Base-by-base conservation (phyloP, 2,113 vertebrate genomes). In the Chaetodon trifascialis region DNA sequence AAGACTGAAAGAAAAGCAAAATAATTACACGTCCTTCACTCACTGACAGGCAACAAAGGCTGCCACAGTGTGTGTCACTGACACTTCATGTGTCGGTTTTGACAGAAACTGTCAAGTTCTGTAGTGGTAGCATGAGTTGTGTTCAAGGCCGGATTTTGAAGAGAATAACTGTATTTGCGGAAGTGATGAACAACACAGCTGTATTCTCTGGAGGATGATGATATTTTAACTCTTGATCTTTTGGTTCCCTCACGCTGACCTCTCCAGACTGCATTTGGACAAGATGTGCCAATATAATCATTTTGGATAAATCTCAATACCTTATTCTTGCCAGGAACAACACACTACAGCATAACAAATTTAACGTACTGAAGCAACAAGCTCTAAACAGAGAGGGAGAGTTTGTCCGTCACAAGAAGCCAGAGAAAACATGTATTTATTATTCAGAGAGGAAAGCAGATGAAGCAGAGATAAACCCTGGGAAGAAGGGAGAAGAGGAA, bases 201-300 rank as follows among this genome's bases (percentile, higher is more conserved):
- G 72, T 66, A 36, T 71, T 44, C 76, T 79, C 79, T 9, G 0
- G 77, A 63, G 77, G 62, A 7, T 25, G 23, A 3, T 12, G 56
- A 81, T 83, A 56, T 83, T 76, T 54, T 74, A 81, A 89, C 83
- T 67, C 47, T 25, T 82, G 71, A 88, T 42, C 36, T 49, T 68
- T 60, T 76, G 42, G 19, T 54, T 44, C 60, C n/a, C n/a, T 76
- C 54, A 34, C 19, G 21, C 49, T 73, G 78, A 80, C 69, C 52
- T 1, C 15, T 56, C 9, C 38, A 7, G 25, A 5, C 65, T 71
- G 23, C 7, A 3, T 73, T 66, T 74, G 56, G 19, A 52, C 59
- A 72, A 38, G 12, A 38, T 42, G 14, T 19, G 40, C 25, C 73
- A 82, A 38, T 16, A 69, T 21, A 70, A 68, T 85, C 7, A 51